Conservation (phyloP, 2,113 vertebrate species). For the Hepsetus odoe region DNA sequence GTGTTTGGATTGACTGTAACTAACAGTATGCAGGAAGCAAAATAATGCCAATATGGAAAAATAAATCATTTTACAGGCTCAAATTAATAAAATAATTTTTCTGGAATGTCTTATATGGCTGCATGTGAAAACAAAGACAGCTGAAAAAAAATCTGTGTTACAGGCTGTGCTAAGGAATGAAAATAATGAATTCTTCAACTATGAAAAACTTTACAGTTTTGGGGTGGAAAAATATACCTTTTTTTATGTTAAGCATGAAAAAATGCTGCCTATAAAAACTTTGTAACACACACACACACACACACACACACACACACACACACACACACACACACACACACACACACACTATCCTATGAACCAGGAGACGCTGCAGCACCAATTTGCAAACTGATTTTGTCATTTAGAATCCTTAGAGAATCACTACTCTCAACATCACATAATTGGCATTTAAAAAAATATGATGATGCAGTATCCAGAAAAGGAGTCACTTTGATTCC, state of each 20-base stretch:
- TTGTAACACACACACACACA: no score
- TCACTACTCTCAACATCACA: neutral
- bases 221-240: neutral
- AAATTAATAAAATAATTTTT: neutral
- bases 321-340: no score
- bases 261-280: no score
- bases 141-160: no score
- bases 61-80: slow-evolving; percentile 17
- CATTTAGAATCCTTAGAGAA: neutral
- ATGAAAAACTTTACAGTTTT: neutral
- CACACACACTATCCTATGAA: no score
- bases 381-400: neutral
- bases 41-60: slow-evolving; percentile 23
- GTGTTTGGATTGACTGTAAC: slow-evolving; percentile 19
- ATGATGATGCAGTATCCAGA: neutral
- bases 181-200: neutral
- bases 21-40: slow-evolving; percentile 10
- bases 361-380: neutral
- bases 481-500: neutral
- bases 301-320: no score
- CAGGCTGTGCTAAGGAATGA: neutral
- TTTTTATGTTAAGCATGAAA: neutral
- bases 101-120: neutral
- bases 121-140: neutral
- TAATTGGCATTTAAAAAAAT: neutral